A percentile compares a stretch with the other conserved stretches of the same genome.
phyloP scores from a whole-genome alignment of 2,797 vertebrate species.

The Sebastes reedi region DNA sequence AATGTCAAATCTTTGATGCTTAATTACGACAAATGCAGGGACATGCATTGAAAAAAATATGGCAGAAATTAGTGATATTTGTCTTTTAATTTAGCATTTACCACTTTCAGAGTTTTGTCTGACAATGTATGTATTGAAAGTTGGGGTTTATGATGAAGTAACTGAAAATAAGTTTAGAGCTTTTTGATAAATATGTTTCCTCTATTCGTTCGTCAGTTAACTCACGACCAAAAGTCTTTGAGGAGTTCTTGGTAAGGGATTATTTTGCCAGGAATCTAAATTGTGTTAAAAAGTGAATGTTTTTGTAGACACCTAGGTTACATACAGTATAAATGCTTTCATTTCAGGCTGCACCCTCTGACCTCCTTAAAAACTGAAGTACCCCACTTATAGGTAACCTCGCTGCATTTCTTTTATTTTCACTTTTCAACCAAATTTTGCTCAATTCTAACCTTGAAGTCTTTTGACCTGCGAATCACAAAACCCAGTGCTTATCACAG shows the following conservation, averaged over 20 bases:
- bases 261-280: rapidly evolving
- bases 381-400: not conserved
- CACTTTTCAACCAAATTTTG: not conserved
- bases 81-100: not conserved
- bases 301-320: not conserved
- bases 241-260: not conserved
- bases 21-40: too few relatives aligned
- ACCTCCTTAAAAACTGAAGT: not conserved
- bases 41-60: not conserved
- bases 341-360: not conserved
- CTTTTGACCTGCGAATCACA: not conserved
- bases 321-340: not conserved
- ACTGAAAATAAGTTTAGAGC: not conserved
- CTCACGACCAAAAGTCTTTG: not conserved
- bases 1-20: not conserved
- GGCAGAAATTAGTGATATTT: not conserved
- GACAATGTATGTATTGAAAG: not conserved
- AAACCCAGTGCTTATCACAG: slow-evolving; percentile 2
- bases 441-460: not conserved
- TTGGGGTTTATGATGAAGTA: not conserved
- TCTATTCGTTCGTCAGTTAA: not conserved
- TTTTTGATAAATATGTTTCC: not conserved
- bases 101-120: not conserved
- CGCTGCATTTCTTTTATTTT: not conserved
- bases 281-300: not conserved